A percentile compares a stretch with the other conserved stretches of the same genome.
These are phyloP conservation scores for Hydra vulgaris DNA, from an alignment of 30 jellyfish, hydroid and myxozoan genomes.

Conservation along the genomic window DNA sequence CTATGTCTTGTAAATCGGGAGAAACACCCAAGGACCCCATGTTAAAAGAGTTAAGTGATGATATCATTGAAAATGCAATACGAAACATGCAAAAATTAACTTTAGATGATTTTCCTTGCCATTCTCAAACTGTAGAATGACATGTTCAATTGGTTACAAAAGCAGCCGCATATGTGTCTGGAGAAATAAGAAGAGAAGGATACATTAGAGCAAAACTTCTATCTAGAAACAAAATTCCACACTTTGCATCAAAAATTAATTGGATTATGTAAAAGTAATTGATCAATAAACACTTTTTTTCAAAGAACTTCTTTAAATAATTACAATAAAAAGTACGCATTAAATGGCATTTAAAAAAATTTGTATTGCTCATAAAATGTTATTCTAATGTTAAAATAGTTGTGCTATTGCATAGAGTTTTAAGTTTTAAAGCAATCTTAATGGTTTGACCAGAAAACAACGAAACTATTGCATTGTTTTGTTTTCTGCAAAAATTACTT, in stretches of 20 bases:
- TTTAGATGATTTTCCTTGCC: not conserved
- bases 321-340: no score
- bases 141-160: not conserved
- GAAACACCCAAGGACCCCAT: not conserved
- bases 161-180: not conserved
- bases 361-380: no score
- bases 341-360: no score
- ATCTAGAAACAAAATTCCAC: not conserved
- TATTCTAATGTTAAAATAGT: no score
- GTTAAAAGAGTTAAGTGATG: not conserved
- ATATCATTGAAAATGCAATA: not conserved
- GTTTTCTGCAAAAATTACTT: no score
- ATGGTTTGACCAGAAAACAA: no score
- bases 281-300: no score
- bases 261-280: not conserved
- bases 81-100: not conserved
- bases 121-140: not conserved
- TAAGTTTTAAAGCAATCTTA: no score
- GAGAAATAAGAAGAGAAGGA: not conserved
- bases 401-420: no score
- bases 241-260: not conserved
- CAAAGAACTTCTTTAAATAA: no score
- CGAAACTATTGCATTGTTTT: no score
- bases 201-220: not conserved
- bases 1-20: not conserved